phyloP scores from a whole-genome alignment of 2,113 vertebrate genomes.

The Porphyrio hochstetteri region DNA sequence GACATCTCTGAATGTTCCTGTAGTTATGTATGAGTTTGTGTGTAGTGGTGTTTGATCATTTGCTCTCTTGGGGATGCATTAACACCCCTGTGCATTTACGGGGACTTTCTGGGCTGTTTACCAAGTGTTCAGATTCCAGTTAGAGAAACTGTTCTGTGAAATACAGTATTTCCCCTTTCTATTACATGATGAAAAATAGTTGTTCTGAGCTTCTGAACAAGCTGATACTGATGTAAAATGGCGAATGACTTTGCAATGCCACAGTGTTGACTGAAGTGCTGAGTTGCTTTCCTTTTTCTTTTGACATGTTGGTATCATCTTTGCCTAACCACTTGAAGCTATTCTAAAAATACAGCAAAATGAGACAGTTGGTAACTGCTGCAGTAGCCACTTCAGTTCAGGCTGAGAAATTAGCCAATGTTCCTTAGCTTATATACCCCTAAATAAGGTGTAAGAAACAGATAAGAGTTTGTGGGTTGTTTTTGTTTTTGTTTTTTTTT shows the following conservation, averaged over 20 bases:
- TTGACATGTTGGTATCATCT: fast-evolving
- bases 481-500: neutral
- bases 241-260: too few species aligned
- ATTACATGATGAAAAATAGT: neutral
- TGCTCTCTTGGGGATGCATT: neutral
- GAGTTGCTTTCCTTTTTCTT: neutral
- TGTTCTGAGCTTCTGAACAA: neutral
- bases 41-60: neutral
- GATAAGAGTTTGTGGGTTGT: neutral
- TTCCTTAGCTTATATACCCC: neutral
- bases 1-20: neutral
- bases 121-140: neutral
- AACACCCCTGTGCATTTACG: neutral
- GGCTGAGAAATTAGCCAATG: neutral
- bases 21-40: neutral
- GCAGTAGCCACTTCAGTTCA: neutral
- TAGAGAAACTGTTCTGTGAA: neutral
- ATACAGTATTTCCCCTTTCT: neutral
- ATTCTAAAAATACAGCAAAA: neutral
- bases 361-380: neutral
- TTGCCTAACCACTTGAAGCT: neutral
- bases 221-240: neutral
- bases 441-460: neutral
- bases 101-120: neutral
- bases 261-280: too few species aligned